phyloP scores from a whole-genome alignment of 2,113 vertebrate species.

The Xiphorhynchus elegans region DNA sequence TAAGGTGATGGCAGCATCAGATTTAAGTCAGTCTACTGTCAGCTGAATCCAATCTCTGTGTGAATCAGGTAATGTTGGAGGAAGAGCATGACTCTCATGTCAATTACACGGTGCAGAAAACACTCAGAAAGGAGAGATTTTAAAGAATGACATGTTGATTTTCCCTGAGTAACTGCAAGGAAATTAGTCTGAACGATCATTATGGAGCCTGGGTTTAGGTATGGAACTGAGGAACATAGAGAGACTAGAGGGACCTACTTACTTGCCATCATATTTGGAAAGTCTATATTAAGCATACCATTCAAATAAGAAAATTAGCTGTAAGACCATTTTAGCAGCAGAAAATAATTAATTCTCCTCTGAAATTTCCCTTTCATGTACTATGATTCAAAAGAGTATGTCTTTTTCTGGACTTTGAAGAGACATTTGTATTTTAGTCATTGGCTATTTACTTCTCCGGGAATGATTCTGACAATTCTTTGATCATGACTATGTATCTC shows the following conservation, averaged over 20 bases:
- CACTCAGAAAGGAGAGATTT: neutral
- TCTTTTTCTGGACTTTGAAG: neutral
- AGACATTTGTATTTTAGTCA: neutral
- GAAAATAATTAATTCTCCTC: neutral
- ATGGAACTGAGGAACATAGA: neutral
- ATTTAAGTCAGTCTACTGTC: neutral
- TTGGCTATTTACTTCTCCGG: neutral
- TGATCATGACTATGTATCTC: neutral
- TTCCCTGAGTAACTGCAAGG: neutral
- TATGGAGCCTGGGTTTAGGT: neutral
- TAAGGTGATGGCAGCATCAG: neutral
- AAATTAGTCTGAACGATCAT: neutral
- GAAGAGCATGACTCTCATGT: neutral
- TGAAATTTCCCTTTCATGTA: neutral
- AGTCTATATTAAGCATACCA: neutral
- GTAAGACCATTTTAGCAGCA: neutral
- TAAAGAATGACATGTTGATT: neutral
- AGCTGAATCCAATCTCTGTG: neutral
- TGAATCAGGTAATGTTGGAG: neutral
- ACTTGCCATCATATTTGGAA: neutral
- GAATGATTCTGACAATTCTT: neutral
- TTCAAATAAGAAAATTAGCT: neutral
- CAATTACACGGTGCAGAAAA: neutral
- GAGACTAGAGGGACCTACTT: neutral
- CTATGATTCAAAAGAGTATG: neutral